These are phyloP conservation scores for Thryonomys swinderianus DNA, from an alignment of 2,113 vertebrate genomes.

Conservation along the genomic window DNA sequence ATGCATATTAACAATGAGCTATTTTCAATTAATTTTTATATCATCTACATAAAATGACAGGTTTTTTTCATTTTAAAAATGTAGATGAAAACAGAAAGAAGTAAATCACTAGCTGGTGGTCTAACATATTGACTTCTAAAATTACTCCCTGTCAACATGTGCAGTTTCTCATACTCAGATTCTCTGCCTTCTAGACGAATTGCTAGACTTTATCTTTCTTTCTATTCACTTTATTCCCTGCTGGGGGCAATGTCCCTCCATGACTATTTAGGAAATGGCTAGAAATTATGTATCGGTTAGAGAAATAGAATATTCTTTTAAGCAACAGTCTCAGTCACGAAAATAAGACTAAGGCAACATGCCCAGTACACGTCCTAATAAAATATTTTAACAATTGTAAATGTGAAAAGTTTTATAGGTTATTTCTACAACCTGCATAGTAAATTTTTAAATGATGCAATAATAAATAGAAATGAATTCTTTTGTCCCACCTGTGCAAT, in stretches of 20 bases:
- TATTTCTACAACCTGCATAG: constrained; percentile 67
- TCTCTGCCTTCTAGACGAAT: not conserved
- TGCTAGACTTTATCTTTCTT: not conserved
- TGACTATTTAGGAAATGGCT: constrained; percentile 62
- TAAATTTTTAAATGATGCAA: constrained; percentile 54
- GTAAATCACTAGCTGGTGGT: not conserved
- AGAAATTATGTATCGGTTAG: not conserved
- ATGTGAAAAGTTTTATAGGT: constrained; percentile 64
- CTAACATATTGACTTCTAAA: not conserved
- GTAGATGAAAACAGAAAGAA: not conserved
- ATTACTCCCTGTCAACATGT: not conserved
- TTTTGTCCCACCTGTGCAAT: constrained; percentile 61
- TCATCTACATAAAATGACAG: not conserved
- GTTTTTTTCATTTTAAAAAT: not conserved
- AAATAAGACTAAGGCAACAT: constrained; percentile 25
- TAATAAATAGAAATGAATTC: constrained; percentile 69
- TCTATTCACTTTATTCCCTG: constrained; percentile 85
- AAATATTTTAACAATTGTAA: constrained; percentile 79
- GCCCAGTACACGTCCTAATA: constrained; percentile 74
- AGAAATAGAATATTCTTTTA: constrained; percentile 70
- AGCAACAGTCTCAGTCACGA: constrained; percentile 47
- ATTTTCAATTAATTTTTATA: constrained; percentile 19
- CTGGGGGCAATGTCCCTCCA: constrained; percentile 89
- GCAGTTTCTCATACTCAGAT: not conserved
- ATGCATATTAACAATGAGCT: not conserved